Evolutionary conservation across 1,140 invertebrate species (phyloP).

Genomic region (Heliconius eleuchia): DNA sequence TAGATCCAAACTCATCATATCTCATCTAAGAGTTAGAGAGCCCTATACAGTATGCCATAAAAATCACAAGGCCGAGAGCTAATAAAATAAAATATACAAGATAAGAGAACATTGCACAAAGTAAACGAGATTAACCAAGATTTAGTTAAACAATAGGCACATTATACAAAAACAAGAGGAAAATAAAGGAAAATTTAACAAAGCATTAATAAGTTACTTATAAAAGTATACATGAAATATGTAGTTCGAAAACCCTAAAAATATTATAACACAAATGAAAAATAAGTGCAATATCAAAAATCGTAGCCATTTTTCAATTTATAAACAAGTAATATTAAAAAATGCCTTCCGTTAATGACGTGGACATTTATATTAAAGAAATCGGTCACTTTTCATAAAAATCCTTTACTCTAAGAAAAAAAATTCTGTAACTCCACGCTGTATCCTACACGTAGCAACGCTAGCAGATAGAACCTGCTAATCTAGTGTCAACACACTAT

Average conservation of each 20-base stretch:
- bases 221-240: not conserved
- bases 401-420: too few relatives aligned
- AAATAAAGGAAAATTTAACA: not conserved
- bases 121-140: not conserved
- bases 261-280: not conserved
- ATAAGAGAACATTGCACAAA: not conserved
- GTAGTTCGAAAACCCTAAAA: not conserved
- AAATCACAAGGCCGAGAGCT: not conserved
- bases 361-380: too few relatives aligned
- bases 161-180: not conserved
- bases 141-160: not conserved
- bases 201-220: too few relatives aligned
- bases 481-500: too few relatives aligned
- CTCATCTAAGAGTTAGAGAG: not conserved
- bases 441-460: too few relatives aligned
- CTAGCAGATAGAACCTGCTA: too few relatives aligned
- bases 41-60: not conserved
- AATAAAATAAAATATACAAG: not conserved
- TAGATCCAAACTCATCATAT: not conserved
- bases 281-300: not conserved
- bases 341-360: too few relatives aligned
- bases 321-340: too few relatives aligned
- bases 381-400: too few relatives aligned
- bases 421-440: too few relatives aligned
- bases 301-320: not conserved